These are phyloP conservation scores for Nymphicus hollandicus DNA, from an alignment of 2,113 vertebrate genomes.

Conservation along the genomic window DNA sequence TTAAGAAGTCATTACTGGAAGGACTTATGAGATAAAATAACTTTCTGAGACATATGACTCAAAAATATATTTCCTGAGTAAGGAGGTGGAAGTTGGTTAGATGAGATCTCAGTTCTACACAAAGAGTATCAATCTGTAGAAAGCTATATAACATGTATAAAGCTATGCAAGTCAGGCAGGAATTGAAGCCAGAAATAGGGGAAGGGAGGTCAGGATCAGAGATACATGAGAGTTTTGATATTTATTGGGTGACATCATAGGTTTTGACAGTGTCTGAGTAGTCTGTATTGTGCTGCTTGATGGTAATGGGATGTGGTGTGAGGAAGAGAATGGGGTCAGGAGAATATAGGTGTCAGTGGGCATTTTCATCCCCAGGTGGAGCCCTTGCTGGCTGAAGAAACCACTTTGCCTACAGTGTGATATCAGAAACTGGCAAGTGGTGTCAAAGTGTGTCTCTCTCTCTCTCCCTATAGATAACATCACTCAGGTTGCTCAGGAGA, in stretches of 20 bases:
- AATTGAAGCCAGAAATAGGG: not conserved
- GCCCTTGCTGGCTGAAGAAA: not conserved
- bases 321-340: not conserved
- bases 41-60: not conserved
- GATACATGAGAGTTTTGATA: rapidly evolving
- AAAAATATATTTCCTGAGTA: not conserved
- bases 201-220: not conserved
- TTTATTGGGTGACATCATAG: not conserved
- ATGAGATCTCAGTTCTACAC: not conserved
- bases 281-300: not conserved
- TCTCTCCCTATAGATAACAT: not conserved
- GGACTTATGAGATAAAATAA: not conserved
- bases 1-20: not conserved
- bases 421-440: not conserved
- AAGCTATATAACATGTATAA: not conserved
- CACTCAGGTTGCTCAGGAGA: not conserved
- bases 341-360: not conserved
- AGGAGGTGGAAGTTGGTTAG: not conserved
- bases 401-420: not conserved
- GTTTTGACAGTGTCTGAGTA: not conserved
- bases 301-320: not conserved
- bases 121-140: not conserved
- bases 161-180: not conserved
- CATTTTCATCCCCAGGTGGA: not conserved
- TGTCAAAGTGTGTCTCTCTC: rapidly evolving